Percentiles rank a stretch among this genome's conserved stretches.
Conservation (phyloP, 2,113 vertebrate species). For the Stegastes partitus region DNA sequence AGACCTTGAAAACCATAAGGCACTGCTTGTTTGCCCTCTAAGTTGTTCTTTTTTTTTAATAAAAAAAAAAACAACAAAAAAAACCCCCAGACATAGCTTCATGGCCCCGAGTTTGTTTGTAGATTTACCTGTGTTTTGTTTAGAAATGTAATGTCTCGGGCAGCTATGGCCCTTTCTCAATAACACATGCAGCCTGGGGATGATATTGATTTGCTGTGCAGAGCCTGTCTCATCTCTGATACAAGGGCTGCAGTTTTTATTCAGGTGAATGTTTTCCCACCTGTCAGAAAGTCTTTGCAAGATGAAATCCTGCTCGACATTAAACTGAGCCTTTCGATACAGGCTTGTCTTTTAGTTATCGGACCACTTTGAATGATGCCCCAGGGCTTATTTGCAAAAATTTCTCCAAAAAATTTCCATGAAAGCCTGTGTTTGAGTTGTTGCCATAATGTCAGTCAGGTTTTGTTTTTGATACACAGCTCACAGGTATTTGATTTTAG, state of each 20-base stretch:
- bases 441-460: background rate
- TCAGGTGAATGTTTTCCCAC: constrained; percentile 72
- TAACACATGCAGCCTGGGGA: constrained; percentile 65
- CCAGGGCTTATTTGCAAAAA: constrained; percentile 40
- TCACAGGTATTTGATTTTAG: too few relatives aligned
- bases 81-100: background rate
- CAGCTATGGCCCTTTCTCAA: constrained; percentile 29
- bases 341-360: constrained; percentile 41
- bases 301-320: constrained; percentile 57
- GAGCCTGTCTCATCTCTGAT: constrained; percentile 75
- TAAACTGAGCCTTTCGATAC: constrained; percentile 41
- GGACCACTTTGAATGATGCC: constrained; percentile 21
- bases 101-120: constrained; percentile 53
- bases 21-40: constrained; percentile 79
- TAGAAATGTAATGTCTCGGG: constrained; percentile 50
- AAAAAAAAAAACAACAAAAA: too few relatives aligned
- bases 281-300: constrained; percentile 73
- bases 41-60: constrained; percentile 39
- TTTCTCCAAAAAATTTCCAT: background rate
- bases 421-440: constrained; percentile 8
- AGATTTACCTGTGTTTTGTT: constrained; percentile 60
- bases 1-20: constrained; percentile 86
- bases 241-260: constrained; percentile 61
- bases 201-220: constrained; percentile 81
- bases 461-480: background rate